Conservation (phyloP, 2,113 vertebrate species). For the Lepisosteus oculatus region DNA sequence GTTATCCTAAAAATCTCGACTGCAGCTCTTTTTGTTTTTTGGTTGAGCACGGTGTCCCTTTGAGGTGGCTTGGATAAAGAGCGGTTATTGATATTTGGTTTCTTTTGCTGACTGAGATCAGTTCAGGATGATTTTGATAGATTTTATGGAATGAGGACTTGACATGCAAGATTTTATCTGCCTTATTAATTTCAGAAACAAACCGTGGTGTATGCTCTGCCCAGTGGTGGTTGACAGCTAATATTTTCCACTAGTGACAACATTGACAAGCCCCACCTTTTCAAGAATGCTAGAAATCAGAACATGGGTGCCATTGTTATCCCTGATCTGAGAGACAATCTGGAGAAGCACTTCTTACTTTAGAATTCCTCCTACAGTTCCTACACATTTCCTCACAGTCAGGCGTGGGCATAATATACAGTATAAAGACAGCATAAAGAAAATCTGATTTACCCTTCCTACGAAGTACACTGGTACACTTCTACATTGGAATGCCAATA, state of each 20-base stretch:
- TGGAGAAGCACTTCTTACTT: background rate
- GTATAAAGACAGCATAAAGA: no score
- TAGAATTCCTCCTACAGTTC: background rate
- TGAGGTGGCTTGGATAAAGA: no score
- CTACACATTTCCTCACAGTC: background rate
- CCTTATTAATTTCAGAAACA: background rate
- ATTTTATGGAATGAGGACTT: background rate
- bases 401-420: background rate
- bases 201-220: background rate
- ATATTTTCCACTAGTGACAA: background rate
- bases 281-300: background rate
- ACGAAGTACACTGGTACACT: no score
- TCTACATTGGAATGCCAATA: no score
- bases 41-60: no score
- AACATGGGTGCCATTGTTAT: background rate
- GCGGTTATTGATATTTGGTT: background rate
- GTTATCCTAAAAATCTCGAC: no score
- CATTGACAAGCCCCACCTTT: background rate
- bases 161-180: slow-evolving; percentile 3
- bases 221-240: background rate
- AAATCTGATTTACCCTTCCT: no score
- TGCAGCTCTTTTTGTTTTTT: no score
- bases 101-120: background rate
- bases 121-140: background rate
- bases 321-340: background rate